Evolutionary conservation across 2,888 invertebrate genomes (phyloP).

Genomic region (Acleris cristana): DNA sequence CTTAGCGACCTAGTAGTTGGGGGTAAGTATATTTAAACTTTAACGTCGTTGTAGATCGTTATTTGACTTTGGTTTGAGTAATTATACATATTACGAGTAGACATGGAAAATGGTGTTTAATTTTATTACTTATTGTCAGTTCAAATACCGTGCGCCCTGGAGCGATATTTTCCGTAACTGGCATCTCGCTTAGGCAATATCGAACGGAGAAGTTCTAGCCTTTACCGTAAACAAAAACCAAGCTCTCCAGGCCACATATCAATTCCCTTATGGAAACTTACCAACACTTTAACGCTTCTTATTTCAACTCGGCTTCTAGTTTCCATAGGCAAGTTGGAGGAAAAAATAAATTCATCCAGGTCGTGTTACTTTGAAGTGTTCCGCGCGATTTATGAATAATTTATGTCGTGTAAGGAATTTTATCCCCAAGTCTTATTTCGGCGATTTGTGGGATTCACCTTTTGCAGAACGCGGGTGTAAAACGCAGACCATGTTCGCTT

Average conservation of each 20-base stretch:
- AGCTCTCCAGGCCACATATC: not conserved
- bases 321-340: not conserved
- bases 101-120: no score
- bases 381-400: conserved; percentile 20
- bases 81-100: no score
- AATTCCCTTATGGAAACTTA: conserved; percentile 10
- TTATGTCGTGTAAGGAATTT: conserved; percentile 9
- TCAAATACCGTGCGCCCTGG: no score
- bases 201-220: no score
- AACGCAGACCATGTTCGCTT: not conserved
- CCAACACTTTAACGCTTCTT: conserved; percentile 7
- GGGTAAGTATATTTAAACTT: not conserved
- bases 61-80: no score
- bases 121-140: no score
- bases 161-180: no score
- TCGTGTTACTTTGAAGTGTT: conserved; percentile 5
- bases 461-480: not conserved
- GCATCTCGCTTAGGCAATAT: no score
- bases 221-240: not conserved
- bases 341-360: conserved; percentile 8
- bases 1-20: not conserved
- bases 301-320: conserved; percentile 13
- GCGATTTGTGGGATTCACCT: not conserved
- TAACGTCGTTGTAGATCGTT: not conserved
- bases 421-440: not conserved